Base-by-base conservation (phyloP, 2,113 vertebrate genomes). In the Grammomys dolichurus region DNA sequence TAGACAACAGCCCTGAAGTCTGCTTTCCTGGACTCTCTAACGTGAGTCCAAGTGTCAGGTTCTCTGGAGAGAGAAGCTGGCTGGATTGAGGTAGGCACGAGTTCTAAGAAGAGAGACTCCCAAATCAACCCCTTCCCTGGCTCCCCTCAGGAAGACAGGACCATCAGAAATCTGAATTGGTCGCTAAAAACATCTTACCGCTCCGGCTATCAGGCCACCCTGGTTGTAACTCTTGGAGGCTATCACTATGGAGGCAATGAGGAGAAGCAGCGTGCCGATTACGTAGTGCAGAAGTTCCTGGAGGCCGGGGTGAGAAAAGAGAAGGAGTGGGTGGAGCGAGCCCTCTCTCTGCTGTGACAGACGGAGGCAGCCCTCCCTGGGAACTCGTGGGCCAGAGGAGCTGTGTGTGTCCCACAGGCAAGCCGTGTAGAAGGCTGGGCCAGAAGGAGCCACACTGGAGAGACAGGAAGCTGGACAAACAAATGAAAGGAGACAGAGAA, bases 211-310 rank as follows among this genome's bases (percentile, higher is more conserved):
- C 69, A 99, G 98, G 46, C 98, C 99, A 0, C 98, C 98, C 7
- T 97, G 63, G 51, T 92, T 98, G 36, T 96, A 22, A 26, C 98
- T 98, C 92, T 98, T 99, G 67, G 99, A 98, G 5, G 99, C 99
- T 7, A 98, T 99, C 12, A 99, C 97, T 80, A 99, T 99, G 20
- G 99, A 99, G 92, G 98, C 99, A 89, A 99, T 99, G 75, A 99
- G 97, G 95, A 99, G 98, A 85, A 99, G 98, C 96, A 99, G 89
- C 26, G 99, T 99, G 12, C 99, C 99, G 0, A 99, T 97, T 12
- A 98, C 97, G 95, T 99, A 99, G 98, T 99, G 99, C 56, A 99
- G 99, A 91, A 99, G 99, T 97, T 99, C 99, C 99, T 99, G 98
- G 43, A 87, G 11, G 60, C 26, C 24, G 17, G 96, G 95, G 98